Percentiles rank a stretch among this genome's conserved stretches.
Conservation (phyloP, 2,113 vertebrate species). For the Cyprinodon tularosa region DNA sequence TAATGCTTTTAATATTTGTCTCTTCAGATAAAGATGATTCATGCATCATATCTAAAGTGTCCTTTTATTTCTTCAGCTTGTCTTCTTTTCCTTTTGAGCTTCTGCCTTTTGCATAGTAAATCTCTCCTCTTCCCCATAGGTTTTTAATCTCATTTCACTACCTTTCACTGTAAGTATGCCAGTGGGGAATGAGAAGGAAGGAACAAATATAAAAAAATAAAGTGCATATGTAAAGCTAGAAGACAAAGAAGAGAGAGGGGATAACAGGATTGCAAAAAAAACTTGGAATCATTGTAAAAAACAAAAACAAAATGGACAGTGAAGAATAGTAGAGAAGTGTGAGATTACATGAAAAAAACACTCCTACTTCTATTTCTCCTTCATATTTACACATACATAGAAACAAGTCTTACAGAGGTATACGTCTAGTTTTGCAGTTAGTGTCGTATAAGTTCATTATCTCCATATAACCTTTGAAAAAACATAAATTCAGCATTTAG, state of each 20-base stretch:
- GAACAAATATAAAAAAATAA: not conserved
- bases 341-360: conserved; percentile 54
- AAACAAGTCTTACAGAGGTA: conserved; percentile 59
- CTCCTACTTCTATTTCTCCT: conserved; percentile 49
- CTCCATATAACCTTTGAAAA: conserved; percentile 33
- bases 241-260: conserved; percentile 2
- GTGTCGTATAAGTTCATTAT: conserved; percentile 45
- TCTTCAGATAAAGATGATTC: conserved; percentile 61
- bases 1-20: conserved; percentile 51
- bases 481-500: not conserved
- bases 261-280: not conserved
- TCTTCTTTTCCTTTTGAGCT: conserved; percentile 20
- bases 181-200: not conserved
- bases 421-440: conserved; percentile 62
- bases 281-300: conserved; percentile 9
- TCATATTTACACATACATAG: conserved; percentile 67
- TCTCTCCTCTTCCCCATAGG: conserved; percentile 3
- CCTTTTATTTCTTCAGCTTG: conserved; percentile 22
- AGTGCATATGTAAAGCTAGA: not conserved
- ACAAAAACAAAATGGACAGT: not conserved
- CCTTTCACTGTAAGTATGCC: conserved; percentile 4
- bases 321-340: conserved; percentile 18
- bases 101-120: conserved; percentile 76
- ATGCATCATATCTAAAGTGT: conserved; percentile 67
- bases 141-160: conserved; percentile 3